Conservation (phyloP, 2,797 vertebrate genomes). For the Monodelphis domestica region DNA sequence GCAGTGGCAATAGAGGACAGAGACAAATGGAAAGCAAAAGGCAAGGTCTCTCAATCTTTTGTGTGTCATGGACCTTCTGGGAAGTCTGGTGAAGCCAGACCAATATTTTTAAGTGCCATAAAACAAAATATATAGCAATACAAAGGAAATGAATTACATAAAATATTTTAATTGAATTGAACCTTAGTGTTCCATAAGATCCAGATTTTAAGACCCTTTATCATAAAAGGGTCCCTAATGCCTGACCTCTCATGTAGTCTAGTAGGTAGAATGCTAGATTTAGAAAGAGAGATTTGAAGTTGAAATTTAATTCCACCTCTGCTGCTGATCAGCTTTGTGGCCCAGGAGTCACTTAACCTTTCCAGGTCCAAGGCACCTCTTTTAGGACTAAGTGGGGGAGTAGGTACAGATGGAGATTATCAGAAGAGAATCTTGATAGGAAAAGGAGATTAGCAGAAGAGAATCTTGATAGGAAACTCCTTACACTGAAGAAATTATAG, state of each 20-base stretch:
- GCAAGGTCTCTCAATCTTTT: not conserved
- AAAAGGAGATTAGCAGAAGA: not conserved
- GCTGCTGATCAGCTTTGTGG: not conserved
- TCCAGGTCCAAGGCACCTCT: not conserved
- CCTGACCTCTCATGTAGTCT: not conserved
- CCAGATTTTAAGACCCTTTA: not conserved
- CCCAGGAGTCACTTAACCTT: not conserved
- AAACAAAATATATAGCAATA: not conserved
- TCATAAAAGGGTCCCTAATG: not conserved
- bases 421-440: not conserved
- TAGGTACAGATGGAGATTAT: not conserved
- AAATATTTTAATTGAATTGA: not conserved
- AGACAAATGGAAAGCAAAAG: not conserved
- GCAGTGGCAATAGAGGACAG: not conserved
- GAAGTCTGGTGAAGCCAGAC: not conserved
- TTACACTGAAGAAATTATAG: not conserved
- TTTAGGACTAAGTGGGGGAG: not conserved
- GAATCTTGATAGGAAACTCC: not conserved
- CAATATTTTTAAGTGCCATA: not conserved
- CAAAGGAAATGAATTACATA: not conserved
- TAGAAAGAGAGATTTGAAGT: not conserved
- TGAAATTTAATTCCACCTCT: not conserved
- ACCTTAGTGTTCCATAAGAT: not conserved
- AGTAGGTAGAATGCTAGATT: not conserved
- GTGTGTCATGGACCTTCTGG: not conserved